Evolutionary conservation across 2,113 vertebrate genomes (phyloP), one percentile per base, ranked within the genome.

Genomic region (Bubo bubo): DNA sequence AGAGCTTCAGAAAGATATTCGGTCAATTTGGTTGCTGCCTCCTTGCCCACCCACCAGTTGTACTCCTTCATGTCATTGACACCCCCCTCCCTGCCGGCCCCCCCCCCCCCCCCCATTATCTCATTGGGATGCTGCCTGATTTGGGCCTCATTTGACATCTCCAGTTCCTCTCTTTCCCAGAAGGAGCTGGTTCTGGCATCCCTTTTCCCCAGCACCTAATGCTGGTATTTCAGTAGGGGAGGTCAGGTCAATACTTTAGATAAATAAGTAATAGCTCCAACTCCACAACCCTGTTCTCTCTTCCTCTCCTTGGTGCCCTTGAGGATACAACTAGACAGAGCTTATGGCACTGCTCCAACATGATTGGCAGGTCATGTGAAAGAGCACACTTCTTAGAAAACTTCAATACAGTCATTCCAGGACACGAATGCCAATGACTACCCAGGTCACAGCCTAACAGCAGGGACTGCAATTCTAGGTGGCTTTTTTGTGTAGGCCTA

Each of bases 211-310:
- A 91, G 73, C 52, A 89, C 41, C 68, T 79, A 52, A 70, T 63
- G 73, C 89, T 96, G 90, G 72, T 89, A 82, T 96, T 96, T 96
- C 95, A 93, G 93, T n/a, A 68, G 47, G 2, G 4, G 43, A 93
- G 64, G n/a, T 43, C 52, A 47, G 77, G 84, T 96, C 93, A 91
- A 94, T 96, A 93, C 34, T 94, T 91, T 3, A 91, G 80, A 96
- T 95, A 96, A 96, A 95, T 97, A 94, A 97, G 47, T 94, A 95
- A 95, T 85, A 82, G 70, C 72, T 91, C 60, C 77, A 90, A 9
- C 80, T 74, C 68, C 35, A 21, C 60, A 93, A 23, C 41, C 24
- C 64, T 72, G 68, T 39, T 60, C 37, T 70, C 47, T 81, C 56
- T 59, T 60, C 52, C 56, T 93, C 58, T 79, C 63, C 43, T 64